Percentiles rank a stretch among this genome's conserved stretches.
Evolutionary conservation across 2,888 invertebrate genomes (phyloP).

Genomic region (Tachina fera): DNA sequence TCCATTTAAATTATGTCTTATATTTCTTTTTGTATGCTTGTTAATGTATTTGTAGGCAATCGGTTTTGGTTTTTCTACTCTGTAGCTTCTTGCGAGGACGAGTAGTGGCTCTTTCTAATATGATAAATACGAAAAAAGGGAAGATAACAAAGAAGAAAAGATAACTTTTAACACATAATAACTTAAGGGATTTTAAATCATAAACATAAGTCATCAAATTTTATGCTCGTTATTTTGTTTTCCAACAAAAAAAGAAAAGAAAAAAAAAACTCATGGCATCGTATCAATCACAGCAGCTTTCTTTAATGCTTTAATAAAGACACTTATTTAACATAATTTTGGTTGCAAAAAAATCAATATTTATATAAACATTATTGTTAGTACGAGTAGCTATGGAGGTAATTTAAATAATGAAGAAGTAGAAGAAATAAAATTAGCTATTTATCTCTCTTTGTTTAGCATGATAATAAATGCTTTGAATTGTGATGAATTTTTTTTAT

Average conservation of each 20-base stretch:
- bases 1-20: neutral
- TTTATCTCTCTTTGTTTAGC: neutral
- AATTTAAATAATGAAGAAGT: neutral
- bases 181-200: conserved; percentile 57
- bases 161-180: conserved; percentile 22
- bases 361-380: neutral
- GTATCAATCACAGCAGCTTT: neutral
- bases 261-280: neutral
- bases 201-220: conserved; percentile 52
- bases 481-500: neutral
- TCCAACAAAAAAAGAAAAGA: neutral
- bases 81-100: neutral
- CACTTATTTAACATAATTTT: neutral
- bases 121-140: neutral
- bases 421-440: neutral
- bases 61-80: neutral
- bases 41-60: neutral
- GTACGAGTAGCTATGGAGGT: neutral
- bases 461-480: neutral
- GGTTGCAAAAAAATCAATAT: neutral
- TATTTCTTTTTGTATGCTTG: neutral
- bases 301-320: neutral
- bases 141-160: neutral
- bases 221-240: conserved; percentile 11
- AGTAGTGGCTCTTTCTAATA: neutral